Conservation (phyloP, 2,888 invertebrate genomes). For the Palloptera scutellata region DNA sequence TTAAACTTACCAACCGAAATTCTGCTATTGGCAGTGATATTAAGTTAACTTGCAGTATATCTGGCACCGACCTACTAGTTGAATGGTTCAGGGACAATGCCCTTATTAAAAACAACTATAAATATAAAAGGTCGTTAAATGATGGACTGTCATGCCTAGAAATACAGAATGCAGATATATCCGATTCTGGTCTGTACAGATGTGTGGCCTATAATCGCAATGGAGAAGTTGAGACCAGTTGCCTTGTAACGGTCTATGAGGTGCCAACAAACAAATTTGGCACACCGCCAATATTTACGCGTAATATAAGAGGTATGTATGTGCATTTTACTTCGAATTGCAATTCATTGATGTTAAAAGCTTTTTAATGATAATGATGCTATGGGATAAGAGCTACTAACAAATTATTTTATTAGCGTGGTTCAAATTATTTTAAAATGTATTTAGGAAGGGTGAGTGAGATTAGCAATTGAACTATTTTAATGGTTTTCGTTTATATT, state of each 20-base stretch:
- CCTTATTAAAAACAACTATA: slow-evolving; percentile 59
- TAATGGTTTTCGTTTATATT: background rate
- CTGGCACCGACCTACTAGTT: slow-evolving; percentile 74
- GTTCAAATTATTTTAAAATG: background rate
- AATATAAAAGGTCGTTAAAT: slow-evolving; percentile 66
- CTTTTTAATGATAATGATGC: too few relatives aligned
- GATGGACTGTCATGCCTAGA: slow-evolving; percentile 74
- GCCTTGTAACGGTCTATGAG: slow-evolving; percentile 62
- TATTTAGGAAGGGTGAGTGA: background rate
- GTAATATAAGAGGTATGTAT: slow-evolving; percentile 62
- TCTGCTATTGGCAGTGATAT: slow-evolving; percentile 77
- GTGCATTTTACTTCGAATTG: slow-evolving; percentile 7
- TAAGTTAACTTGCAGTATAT: slow-evolving; percentile 80
- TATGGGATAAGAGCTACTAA: too few relatives aligned
- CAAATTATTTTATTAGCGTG: background rate
- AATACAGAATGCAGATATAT: slow-evolving; percentile 71
- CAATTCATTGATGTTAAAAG: too few relatives aligned
- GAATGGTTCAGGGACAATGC: slow-evolving; percentile 79
- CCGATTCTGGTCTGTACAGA: slow-evolving; percentile 81
- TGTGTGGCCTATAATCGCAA: slow-evolving; percentile 77
- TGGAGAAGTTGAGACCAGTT: slow-evolving; percentile 63
- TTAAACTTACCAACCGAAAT: slow-evolving; percentile 78
- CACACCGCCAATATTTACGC: slow-evolving; percentile 63
- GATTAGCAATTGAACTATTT: background rate
- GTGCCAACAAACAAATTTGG: slow-evolving; percentile 58